Conservation (phyloP, 2,888 invertebrate species). For the Synanthedon myopaeformis region DNA sequence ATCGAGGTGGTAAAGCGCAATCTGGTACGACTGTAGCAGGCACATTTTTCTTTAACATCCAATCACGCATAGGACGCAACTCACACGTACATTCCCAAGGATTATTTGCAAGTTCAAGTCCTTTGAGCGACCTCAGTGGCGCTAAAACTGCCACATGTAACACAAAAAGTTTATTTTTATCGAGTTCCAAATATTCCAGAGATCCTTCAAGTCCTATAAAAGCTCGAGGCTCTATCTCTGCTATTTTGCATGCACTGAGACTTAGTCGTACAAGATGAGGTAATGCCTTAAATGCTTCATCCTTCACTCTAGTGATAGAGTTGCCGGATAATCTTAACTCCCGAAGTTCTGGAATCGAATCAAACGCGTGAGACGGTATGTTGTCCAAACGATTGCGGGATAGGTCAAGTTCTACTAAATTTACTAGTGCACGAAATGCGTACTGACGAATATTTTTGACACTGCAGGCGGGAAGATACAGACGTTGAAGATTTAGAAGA, state of each 20-base stretch:
- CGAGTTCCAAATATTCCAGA: constrained; percentile 82
- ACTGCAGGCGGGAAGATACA: constrained; percentile 79
- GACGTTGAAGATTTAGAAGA: constrained; percentile 83
- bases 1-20: constrained; percentile 75
- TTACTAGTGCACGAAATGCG: constrained; percentile 82
- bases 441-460: constrained; percentile 77
- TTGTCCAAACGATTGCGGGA: constrained; percentile 77
- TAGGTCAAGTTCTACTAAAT: constrained; percentile 84
- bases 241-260: constrained; percentile 78
- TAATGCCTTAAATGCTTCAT: constrained; percentile 76
- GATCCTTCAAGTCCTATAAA: constrained; percentile 80
- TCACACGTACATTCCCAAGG: constrained; percentile 87
- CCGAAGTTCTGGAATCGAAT: constrained; percentile 78
- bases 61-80: constrained; percentile 78
- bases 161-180: constrained; percentile 78
- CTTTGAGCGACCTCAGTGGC: constrained; percentile 76
- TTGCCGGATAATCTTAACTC: constrained; percentile 82
- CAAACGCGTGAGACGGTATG: constrained; percentile 81
- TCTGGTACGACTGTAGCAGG: constrained; percentile 76
- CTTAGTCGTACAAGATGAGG: constrained; percentile 80
- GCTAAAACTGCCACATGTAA: constrained; percentile 76
- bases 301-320: constrained; percentile 76
- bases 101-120: constrained; percentile 81
- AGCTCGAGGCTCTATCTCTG: constrained; percentile 75
- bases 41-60: constrained; percentile 84